Conservation (phyloP, 2,888 invertebrate species). For the Machimus atricapillus region DNA sequence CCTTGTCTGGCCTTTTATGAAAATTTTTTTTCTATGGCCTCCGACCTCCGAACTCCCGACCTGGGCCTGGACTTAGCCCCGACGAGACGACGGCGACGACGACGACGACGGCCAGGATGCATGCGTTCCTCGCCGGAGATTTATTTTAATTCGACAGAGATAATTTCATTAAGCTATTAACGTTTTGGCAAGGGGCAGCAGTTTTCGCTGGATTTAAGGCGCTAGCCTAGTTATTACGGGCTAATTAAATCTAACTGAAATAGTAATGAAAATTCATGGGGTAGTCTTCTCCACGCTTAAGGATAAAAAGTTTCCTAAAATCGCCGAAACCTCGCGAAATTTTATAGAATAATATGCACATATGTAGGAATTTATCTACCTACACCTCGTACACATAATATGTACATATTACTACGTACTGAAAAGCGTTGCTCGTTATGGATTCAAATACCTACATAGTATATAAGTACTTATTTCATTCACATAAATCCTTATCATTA, state of each 20-base stretch:
- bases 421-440: too few species aligned
- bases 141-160: not conserved
- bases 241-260: not conserved
- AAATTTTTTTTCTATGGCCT: not conserved
- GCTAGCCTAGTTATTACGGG: not conserved
- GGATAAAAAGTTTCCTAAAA: not conserved
- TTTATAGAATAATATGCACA: too few species aligned
- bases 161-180: conserved; percentile 20
- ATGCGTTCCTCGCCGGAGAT: not conserved
- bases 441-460: too few species aligned
- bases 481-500: too few species aligned
- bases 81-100: not conserved
- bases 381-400: too few species aligned
- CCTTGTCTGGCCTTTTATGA: not conserved
- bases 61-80: not conserved
- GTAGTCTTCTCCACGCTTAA: not conserved
- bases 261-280: not conserved
- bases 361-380: too few species aligned
- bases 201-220: not conserved
- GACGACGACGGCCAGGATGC: not conserved
- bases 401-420: too few species aligned
- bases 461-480: too few species aligned
- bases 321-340: not conserved
- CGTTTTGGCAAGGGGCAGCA: not conserved
- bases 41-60: not conserved